phyloP scores from a whole-genome alignment of 2,113 vertebrate genomes.

The Siniperca chuatsi region DNA sequence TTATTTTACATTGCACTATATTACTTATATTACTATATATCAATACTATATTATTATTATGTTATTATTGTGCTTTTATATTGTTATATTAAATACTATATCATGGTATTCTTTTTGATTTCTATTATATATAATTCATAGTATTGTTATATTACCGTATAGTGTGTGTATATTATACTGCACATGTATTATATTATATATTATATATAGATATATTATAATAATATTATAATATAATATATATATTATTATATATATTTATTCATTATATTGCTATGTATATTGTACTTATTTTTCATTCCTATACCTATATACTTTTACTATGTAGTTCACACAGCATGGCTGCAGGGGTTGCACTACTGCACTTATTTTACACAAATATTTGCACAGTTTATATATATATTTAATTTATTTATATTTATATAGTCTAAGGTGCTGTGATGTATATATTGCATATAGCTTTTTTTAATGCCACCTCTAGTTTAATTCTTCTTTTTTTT shows the following conservation, averaged over 20 bases:
- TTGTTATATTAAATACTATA: neutral
- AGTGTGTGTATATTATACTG: neutral
- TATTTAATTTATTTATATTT: too few species aligned
- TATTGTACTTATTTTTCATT: neutral
- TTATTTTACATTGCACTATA: neutral
- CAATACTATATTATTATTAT: neutral
- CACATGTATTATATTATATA: neutral
- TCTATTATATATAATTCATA: neutral
- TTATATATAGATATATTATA: neutral
- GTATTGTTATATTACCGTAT: neutral
- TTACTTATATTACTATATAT: neutral
- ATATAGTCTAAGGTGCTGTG: neutral
- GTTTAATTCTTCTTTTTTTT: neutral
- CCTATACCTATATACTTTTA: neutral
- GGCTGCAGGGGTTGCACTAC: neutral
- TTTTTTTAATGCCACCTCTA: neutral
- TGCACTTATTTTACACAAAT: neutral
- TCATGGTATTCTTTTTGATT: neutral
- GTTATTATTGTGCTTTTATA: neutral
- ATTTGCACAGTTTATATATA: neutral
- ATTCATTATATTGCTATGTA: neutral
- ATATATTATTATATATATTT: neutral
- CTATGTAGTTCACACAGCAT: neutral
- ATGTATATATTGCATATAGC: neutral
- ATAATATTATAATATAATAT: neutral